Conservation (phyloP, 2,888 invertebrate species). For the Brenthis ino region DNA sequence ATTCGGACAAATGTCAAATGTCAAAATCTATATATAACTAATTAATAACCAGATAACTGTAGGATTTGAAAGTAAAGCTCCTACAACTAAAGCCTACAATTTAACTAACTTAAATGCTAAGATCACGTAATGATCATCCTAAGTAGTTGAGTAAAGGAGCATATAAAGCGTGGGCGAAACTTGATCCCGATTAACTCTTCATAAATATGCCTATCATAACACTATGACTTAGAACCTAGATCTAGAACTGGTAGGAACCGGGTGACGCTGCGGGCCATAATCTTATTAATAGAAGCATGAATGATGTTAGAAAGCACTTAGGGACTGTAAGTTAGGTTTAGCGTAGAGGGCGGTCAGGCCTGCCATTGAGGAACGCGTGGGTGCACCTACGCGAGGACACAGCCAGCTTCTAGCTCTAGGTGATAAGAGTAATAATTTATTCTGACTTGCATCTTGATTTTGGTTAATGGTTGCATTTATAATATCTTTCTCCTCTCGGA, state of each 20-base stretch:
- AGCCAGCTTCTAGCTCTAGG: slow-evolving; percentile 7
- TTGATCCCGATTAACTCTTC: slow-evolving; percentile 35
- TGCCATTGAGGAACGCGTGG: slow-evolving; percentile 33
- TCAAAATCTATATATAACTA: no score
- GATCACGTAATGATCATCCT: slow-evolving; percentile 7
- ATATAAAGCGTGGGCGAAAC: slow-evolving; percentile 31
- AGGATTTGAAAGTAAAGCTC: no score
- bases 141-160: slow-evolving; percentile 13
- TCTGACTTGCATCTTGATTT: slow-evolving; percentile 24
- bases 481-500: no score
- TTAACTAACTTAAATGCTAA: background rate
- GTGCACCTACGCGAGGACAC: slow-evolving; percentile 29
- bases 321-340: slow-evolving; percentile 29
- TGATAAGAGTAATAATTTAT: slow-evolving; percentile 24
- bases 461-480: slow-evolving; percentile 13
- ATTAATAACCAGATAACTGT: no score
- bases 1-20: no score
- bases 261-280: slow-evolving; percentile 32
- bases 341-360: slow-evolving; percentile 19
- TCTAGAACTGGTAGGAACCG: slow-evolving; percentile 20
- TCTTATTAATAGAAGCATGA: slow-evolving; percentile 38
- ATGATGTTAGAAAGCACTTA: slow-evolving; percentile 37
- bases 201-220: slow-evolving; percentile 40
- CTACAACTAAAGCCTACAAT: no score
- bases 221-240: slow-evolving; percentile 21